phyloP scores from a whole-genome alignment of 2,113 vertebrate species.

The Protobothrops mucrosquamatus region DNA sequence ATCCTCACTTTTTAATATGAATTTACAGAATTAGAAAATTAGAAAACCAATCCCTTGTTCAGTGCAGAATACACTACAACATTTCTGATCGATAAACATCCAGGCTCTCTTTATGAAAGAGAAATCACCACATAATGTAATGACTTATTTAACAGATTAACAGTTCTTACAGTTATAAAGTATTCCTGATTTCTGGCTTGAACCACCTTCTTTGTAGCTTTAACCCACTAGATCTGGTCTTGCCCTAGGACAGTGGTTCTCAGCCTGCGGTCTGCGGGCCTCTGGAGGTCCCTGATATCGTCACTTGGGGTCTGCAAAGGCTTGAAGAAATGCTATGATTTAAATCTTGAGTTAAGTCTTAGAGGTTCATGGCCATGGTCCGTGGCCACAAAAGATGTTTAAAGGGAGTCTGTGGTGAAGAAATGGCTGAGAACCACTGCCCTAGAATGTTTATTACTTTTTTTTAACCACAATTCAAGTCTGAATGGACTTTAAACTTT shows the following conservation, averaged over 20 bases:
- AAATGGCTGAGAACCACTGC: neutral
- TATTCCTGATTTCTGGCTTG: neutral
- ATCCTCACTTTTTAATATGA: neutral
- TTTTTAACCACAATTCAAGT: neutral
- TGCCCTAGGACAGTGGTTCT: neutral
- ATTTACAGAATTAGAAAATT: neutral
- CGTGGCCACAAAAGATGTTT: neutral
- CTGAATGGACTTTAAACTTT: neutral
- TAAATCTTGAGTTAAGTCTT: neutral
- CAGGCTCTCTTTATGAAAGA: neutral
- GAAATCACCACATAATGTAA: neutral
- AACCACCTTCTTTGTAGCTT: neutral
- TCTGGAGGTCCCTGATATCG: too few relatives aligned
- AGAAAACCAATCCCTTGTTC: neutral
- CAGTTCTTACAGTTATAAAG: neutral
- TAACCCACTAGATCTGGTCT: neutral
- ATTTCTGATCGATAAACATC: neutral
- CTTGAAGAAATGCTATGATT: neutral
- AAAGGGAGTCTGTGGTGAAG: neutral
- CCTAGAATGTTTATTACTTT: neutral
- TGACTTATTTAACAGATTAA: neutral
- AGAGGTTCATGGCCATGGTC: too few relatives aligned
- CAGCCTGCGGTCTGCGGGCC: neutral
- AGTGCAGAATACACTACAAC: neutral
- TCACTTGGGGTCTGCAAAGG: neutral